A percentile compares a stretch with the other conserved stretches of the same genome.
These are phyloP conservation scores for Acanthopleura granulata DNA, from an alignment of 2,888 invertebrate species.

Conservation along the genomic window DNA sequence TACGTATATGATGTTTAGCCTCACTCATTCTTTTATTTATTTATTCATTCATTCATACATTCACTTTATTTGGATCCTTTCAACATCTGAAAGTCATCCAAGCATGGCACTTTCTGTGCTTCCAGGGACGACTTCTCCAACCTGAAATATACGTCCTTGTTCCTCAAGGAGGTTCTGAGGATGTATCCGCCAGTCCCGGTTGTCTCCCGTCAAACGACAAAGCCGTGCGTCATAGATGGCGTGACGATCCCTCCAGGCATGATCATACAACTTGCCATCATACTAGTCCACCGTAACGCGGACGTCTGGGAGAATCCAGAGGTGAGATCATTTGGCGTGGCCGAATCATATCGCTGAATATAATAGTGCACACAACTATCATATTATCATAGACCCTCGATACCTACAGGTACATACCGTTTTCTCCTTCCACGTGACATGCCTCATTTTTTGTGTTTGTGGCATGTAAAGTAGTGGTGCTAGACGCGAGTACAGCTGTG, in stretches of 20 bases:
- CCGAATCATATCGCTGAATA: too few relatives aligned
- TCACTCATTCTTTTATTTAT: too few relatives aligned
- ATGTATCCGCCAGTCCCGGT: background rate
- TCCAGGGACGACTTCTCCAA: constrained; percentile 9
- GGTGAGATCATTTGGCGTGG: background rate
- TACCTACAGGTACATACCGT: too few relatives aligned
- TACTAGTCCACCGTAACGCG: background rate
- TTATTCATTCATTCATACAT: too few relatives aligned
- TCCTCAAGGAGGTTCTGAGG: constrained; percentile 13
- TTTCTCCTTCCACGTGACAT: too few relatives aligned
- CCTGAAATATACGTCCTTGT: constrained; percentile 4
- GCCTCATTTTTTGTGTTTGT: too few relatives aligned
- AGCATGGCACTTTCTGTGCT: constrained; percentile 10
- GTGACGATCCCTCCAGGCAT: constrained; percentile 18
- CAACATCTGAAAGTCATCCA: background rate
- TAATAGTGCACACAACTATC: too few relatives aligned
- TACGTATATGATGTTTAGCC: too few relatives aligned
- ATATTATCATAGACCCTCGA: too few relatives aligned
- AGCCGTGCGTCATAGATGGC: constrained; percentile 16
- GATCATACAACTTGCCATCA: background rate
- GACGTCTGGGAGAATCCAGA: constrained; percentile 6
- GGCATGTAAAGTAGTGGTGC: too few relatives aligned
- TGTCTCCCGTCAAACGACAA: constrained; percentile 12
- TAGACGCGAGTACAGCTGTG: too few relatives aligned
- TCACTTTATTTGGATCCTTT: too few relatives aligned